Conservation (phyloP, 2,888 invertebrate genomes). For the Leucophenga montana region DNA sequence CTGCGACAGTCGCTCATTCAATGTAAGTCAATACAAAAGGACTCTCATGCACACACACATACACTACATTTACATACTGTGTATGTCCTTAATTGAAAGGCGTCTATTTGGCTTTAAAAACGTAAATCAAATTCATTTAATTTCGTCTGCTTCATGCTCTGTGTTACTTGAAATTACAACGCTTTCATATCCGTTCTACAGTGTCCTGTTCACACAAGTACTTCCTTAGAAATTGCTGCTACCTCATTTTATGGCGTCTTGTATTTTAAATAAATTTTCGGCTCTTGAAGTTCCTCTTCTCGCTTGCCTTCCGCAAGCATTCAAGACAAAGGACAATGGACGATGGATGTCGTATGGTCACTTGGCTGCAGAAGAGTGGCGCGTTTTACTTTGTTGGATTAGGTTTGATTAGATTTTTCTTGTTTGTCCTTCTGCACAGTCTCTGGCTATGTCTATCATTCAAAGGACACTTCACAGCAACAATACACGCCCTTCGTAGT, state of each 20-base stretch:
- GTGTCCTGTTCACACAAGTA: background rate
- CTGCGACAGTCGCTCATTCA: background rate
- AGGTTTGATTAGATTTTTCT: conserved; percentile 68
- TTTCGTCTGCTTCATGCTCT: too few species aligned
- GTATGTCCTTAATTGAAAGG: conserved; percentile 60
- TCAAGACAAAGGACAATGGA: background rate
- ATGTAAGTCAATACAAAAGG: conserved; percentile 18
- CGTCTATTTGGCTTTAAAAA: conserved; percentile 69
- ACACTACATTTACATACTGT: background rate
- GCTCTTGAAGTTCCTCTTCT: background rate
- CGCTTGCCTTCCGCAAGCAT: too few species aligned
- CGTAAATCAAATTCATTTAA: conserved; percentile 69
- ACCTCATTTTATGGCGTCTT: conserved; percentile 65
- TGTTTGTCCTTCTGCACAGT: conserved; percentile 43
- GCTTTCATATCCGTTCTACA: conserved; percentile 45
- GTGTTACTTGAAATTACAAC: conserved; percentile 59
- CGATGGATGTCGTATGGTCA: background rate
- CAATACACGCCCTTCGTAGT: too few species aligned
- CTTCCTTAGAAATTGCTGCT: conserved; percentile 21
- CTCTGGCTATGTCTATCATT: conserved; percentile 52
- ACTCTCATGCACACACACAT: conserved; percentile 26
- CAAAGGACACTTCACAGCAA: conserved; percentile 38
- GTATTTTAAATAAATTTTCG: conserved; percentile 66
- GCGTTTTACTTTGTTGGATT: conserved; percentile 64
- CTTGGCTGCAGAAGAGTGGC: background rate